Base-by-base conservation (phyloP, 1,140 invertebrate genomes). In the Trinorchestia longiramus region DNA sequence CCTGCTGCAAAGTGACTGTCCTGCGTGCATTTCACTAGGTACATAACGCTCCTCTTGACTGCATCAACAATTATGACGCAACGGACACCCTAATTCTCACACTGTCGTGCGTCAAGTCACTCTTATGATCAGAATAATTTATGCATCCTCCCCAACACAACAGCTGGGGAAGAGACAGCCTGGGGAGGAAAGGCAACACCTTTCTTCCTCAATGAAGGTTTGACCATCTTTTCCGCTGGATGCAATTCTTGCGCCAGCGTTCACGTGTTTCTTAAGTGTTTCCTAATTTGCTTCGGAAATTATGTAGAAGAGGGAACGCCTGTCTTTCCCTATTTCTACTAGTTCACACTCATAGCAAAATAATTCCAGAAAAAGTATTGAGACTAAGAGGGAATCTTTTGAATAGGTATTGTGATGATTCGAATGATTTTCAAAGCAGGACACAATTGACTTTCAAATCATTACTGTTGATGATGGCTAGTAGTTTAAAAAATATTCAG, bases 131-230 rank as follows among this genome's bases (percentile, higher is more conserved):
- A 90, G 43, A 28, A 28, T 90, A 42, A 90, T 90, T 90, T 90
- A 90, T 90, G 41, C 88, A 42, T 90, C 88, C 88, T 90, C 44
- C 92, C 92, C 92, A 94, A 23, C 92, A 47, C 92, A 94, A 94
- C 19, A 91, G 88, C 88, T 91, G 92, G 43, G 92, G 92, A 47
- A 44, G 44, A 19, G 43, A 45, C 92, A 94, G 43, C 92, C 41
- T 47, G 41, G 43, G 43, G 92, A 94, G 40, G 92, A 45, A 90
- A 94, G 36, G 8, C 36, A 47, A 94, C 92, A 94, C 44, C 92
- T 45, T 47, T 40, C 92, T 94, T 94, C 92, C 92, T 94, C 92
- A 94, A 90, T 90, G n/a, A 90, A 36, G 11, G 8, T 77, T 77
- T 28, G 62, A 77, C 62, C 62, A 77, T 77, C 62, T 77, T 77